Evolutionary conservation across 2,888 invertebrate genomes (phyloP), one percentile per base, ranked within the genome.

Genomic region (Dryobota labecula): DNA sequence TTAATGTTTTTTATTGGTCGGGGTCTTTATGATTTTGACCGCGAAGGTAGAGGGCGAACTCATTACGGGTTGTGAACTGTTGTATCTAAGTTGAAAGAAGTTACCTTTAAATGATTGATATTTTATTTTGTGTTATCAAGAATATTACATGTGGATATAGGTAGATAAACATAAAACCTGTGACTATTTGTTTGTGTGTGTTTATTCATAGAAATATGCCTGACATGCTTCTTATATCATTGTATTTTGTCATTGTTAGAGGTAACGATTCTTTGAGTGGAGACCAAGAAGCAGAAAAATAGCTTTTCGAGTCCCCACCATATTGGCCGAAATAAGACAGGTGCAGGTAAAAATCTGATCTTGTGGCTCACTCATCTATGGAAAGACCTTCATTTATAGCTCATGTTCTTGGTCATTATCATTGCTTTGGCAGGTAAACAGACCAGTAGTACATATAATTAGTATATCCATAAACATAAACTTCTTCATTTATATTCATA

Each of bases 1-100:
- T 65, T 65, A 67, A 74, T 74, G 53, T 80, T 82, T 80, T 82
- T 53, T 70, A 68, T 71, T 70, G 33, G 58, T 20, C 27, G 53
- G 58, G n/a, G 8, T 54, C 51, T 64, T 71, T 62, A 68, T 73
- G 47, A 60, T 47, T 73, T 70, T 64, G 68, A 79, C 71, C 60
- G 45, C 13, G 18, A 49, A 57, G 53, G 45, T 69, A 43, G 27
- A 57, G 65, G 68, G 45, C 47, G 11, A 51, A 66, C 63, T 56
- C 2, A 58, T 65, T 69, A n/a, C 18, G 9, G 30, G 20, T 62
- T 24, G 27, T 1, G 13, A 2, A 51, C 47, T 57, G 1, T 30
- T 43, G 27, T n/a, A n/a, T n/a, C n/a, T 15, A 27, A 38, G 3
- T 54, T 43, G 18, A 8, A 76, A 76, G 11, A 76, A 76, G 11